Percentiles rank a stretch among this genome's conserved stretches.
Evolutionary conservation across 2,797 vertebrate genomes (phyloP).

Genomic region (Cirrhinus molitorella): DNA sequence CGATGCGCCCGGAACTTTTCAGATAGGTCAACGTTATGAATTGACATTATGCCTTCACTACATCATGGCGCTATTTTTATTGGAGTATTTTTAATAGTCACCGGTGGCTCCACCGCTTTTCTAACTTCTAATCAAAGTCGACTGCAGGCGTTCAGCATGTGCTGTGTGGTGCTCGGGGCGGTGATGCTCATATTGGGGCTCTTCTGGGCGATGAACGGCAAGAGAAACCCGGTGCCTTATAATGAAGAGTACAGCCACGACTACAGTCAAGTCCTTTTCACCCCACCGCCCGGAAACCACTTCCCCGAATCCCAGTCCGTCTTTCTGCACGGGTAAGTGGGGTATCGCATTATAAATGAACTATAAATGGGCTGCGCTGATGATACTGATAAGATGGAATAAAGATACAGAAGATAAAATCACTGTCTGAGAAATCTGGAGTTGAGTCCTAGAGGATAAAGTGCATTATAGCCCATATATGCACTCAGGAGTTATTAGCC

Average conservation of each 20-base stretch:
- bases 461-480: neutral
- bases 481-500: no score
- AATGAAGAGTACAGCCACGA: constrained; percentile 68
- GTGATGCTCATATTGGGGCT: constrained; percentile 84
- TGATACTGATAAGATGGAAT: neutral
- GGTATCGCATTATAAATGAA: neutral
- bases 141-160: constrained; percentile 83
- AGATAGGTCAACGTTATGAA: constrained; percentile 54
- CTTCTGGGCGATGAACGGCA: constrained; percentile 84
- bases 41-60: constrained; percentile 80
- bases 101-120: constrained; percentile 83
- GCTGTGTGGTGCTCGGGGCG: constrained; percentile 83
- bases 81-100: constrained; percentile 83
- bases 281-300: constrained; percentile 70
- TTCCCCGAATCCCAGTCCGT: constrained; percentile 83
- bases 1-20: constrained; percentile 48
- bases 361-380: neutral
- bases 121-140: constrained; percentile 77
- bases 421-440: neutral
- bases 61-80: constrained; percentile 83
- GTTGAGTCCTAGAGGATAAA: neutral
- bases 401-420: neutral
- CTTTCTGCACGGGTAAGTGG: constrained; percentile 79
- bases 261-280: constrained; percentile 77
- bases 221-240: constrained; percentile 72